phyloP scores from a whole-genome alignment of 2,113 vertebrate species.

The Conger conger region DNA sequence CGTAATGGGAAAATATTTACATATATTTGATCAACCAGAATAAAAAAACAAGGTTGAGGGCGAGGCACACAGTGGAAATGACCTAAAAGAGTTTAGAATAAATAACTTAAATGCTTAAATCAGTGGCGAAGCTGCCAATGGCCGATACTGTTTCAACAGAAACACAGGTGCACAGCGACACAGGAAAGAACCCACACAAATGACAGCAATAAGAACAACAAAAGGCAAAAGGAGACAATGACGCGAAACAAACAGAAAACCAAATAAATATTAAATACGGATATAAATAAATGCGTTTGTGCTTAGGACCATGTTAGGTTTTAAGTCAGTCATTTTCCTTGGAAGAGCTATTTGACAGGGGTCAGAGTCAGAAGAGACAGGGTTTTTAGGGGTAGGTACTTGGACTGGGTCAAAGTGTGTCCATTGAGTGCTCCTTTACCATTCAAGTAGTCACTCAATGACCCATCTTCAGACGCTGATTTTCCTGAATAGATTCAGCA shows the following conservation, averaged over 20 bases:
- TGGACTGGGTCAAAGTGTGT: background rate
- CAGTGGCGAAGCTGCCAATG: conserved; percentile 52
- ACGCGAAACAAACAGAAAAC: conserved; percentile 44
- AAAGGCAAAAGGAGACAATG: conserved; percentile 49
- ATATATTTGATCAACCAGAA: conserved; percentile 45
- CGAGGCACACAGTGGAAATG: conserved; percentile 53
- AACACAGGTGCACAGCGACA: conserved; percentile 12
- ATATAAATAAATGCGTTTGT: conserved; percentile 74
- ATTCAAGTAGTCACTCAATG: background rate
- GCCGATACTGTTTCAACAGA: conserved; percentile 54
- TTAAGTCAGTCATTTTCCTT: conserved; percentile 27
- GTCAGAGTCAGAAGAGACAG: background rate
- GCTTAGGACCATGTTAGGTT: conserved; percentile 45
- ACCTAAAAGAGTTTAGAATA: conserved; percentile 67
- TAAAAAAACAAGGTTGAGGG: conserved; percentile 58
- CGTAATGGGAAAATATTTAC: conserved; percentile 75
- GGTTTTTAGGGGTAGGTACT: background rate
- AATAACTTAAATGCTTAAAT: conserved; percentile 74
- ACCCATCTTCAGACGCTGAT: background rate
- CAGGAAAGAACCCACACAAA: conserved; percentile 1
- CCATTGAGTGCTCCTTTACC: background rate
- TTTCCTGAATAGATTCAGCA: background rate
- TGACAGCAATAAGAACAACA: conserved; percentile 56
- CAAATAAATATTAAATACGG: conserved; percentile 83
- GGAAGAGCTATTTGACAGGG: background rate